These are phyloP conservation scores for Boloria euphrosyne DNA, from an alignment of 2,888 invertebrate species.

Conservation along the genomic window DNA sequence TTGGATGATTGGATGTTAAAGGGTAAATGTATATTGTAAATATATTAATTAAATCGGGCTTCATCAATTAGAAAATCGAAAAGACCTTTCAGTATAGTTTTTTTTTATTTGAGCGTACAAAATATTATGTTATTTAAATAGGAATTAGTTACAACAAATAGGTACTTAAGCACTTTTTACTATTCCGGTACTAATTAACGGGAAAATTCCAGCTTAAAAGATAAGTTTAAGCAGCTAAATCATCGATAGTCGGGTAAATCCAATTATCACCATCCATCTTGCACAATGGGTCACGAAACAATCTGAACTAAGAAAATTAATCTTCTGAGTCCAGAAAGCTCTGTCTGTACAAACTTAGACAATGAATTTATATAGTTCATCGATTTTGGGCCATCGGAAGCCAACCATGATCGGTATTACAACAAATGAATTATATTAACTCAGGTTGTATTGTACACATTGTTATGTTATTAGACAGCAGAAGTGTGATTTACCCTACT, in stretches of 20 bases:
- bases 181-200: not conserved
- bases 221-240: constrained; percentile 71
- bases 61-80: no score
- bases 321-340: constrained; percentile 79
- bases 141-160: no score
- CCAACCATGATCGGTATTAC: constrained; percentile 51
- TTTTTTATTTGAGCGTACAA: no score
- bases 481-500: not conserved
- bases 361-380: constrained; percentile 82
- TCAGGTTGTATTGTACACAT: constrained; percentile 9
- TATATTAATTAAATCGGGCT: no score
- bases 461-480: not conserved
- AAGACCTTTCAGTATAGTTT: no score
- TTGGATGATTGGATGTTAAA: no score
- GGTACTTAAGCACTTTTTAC: no score
- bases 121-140: no score
- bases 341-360: constrained; percentile 81
- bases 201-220: constrained; percentile 32
- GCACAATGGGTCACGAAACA: constrained; percentile 83
- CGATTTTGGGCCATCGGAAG: constrained; percentile 74
- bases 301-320: constrained; percentile 83
- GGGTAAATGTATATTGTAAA: no score
- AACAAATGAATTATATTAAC: constrained; percentile 10
- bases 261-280: constrained; percentile 69
- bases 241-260: constrained; percentile 77